Conservation (phyloP, 2,113 vertebrate species). For the Callocephalon fimbriatum region DNA sequence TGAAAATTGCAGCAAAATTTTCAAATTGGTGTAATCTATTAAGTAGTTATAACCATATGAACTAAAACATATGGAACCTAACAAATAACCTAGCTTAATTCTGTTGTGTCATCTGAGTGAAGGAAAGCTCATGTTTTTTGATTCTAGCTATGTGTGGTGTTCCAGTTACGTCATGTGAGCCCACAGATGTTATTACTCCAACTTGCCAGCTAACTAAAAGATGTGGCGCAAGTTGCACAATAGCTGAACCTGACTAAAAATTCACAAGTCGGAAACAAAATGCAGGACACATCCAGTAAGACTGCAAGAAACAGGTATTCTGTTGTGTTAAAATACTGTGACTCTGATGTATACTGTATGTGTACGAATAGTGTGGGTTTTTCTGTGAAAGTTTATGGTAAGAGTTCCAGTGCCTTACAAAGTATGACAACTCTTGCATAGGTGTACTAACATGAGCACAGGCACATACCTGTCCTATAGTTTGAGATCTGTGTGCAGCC, state of each 20-base stretch:
- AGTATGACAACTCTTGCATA: not conserved
- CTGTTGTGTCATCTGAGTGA: not conserved
- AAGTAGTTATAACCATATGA: not conserved
- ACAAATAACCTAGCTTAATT: not conserved
- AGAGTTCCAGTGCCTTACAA: not conserved
- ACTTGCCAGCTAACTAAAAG: conserved; percentile 81
- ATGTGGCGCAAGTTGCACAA: conserved; percentile 86
- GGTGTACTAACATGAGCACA: not conserved
- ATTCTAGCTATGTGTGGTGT: conserved; percentile 20
- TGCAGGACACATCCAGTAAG: conserved; percentile 39
- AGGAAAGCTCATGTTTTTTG: not conserved
- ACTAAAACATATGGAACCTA: not conserved
- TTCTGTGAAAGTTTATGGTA: not conserved
- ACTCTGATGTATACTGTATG: fast-evolving
- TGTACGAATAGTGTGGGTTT: not conserved
- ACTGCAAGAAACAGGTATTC: conserved; percentile 74
- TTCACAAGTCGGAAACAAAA: conserved; percentile 72
- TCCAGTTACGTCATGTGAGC: conserved; percentile 21
- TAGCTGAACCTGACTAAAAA: conserved; percentile 82
- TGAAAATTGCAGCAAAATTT: not conserved
- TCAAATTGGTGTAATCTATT: not conserved
- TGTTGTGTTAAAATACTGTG: not conserved
- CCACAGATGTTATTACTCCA: conserved; percentile 73
- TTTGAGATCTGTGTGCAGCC: too few species aligned
- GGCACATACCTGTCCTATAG: not conserved